Conservation (phyloP, 2,113 vertebrate genomes). For the Macaca mulatta region DNA sequence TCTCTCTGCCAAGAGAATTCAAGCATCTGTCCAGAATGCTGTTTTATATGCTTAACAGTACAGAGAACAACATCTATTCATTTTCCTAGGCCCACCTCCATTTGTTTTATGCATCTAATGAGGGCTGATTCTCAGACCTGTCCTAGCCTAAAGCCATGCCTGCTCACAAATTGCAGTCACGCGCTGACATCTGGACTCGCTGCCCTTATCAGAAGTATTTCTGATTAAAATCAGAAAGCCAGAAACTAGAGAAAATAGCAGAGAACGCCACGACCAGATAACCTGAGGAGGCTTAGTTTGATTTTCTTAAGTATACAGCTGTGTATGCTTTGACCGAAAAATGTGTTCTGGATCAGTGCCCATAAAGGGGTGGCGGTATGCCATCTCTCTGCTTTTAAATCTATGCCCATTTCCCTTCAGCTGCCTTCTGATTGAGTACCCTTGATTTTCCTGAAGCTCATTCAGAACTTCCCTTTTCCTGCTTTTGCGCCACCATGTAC, state of each 20-base stretch:
- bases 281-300: background rate
- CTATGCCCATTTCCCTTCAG: no score
- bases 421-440: background rate
- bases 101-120: background rate
- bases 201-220: background rate
- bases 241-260: background rate
- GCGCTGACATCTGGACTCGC: fast-evolving
- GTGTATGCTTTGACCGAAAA: background rate
- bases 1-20: background rate
- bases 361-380: background rate
- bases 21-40: background rate
- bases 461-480: background rate
- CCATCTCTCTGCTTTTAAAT: background rate
- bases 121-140: background rate
- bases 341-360: background rate
- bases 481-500: background rate
- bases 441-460: background rate
- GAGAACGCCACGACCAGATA: background rate
- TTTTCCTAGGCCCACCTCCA: background rate
- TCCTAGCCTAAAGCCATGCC: background rate
- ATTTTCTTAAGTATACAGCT: background rate
- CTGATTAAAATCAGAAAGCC: constrained; percentile 9
- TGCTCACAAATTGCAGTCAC: background rate
- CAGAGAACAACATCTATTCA: background rate
- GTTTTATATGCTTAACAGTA: background rate